Conservation (phyloP, 2,797 vertebrate species). For the Pipistrellus kuhlii region DNA sequence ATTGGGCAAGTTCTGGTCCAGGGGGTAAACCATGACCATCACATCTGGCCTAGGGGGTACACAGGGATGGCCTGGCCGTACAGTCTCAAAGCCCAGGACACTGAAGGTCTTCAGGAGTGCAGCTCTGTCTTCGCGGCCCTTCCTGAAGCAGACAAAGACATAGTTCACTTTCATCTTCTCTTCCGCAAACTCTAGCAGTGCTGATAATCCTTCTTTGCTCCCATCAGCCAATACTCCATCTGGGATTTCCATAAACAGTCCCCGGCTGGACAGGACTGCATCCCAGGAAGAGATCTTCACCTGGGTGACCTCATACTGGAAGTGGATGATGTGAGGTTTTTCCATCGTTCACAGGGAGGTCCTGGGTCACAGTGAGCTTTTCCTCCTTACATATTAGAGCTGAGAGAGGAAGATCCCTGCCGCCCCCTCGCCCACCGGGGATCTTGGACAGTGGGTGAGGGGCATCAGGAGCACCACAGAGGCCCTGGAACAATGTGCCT, state of each 20-base stretch:
- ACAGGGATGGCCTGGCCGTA: conserved; percentile 94
- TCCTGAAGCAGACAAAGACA: conserved; percentile 98
- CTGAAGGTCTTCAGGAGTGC: conserved; percentile 96
- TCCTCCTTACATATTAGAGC: conserved; percentile 96
- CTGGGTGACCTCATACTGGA: conserved; percentile 96
- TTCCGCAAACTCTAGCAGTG: conserved; percentile 96
- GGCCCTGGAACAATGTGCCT: conserved; percentile 97
- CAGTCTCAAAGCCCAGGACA: conserved; percentile 96
- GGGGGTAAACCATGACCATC: conserved; percentile 95
- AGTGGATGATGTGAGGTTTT: conserved; percentile 92
- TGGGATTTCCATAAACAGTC: conserved; percentile 96
- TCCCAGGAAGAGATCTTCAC: conserved; percentile 95
- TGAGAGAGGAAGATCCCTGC: conserved; percentile 98
- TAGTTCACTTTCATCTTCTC: conserved; percentile 97
- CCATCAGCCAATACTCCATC: conserved; percentile 94
- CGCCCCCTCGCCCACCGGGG: conserved; percentile 99
- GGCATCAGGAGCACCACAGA: conserved; percentile 99
- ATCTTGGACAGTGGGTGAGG: conserved; percentile 99
- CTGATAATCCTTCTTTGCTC: conserved; percentile 97
- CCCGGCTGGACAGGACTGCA: conserved; percentile 92
- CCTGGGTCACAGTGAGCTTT: conserved; percentile 96
- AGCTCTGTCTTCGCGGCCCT: conserved; percentile 96
- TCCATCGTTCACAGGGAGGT: conserved; percentile 90
- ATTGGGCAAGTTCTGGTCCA: conserved; percentile 93
- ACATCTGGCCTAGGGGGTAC: conserved; percentile 93